Evolutionary conservation across 2,113 vertebrate species (phyloP).

Genomic region (Lota lota): DNA sequence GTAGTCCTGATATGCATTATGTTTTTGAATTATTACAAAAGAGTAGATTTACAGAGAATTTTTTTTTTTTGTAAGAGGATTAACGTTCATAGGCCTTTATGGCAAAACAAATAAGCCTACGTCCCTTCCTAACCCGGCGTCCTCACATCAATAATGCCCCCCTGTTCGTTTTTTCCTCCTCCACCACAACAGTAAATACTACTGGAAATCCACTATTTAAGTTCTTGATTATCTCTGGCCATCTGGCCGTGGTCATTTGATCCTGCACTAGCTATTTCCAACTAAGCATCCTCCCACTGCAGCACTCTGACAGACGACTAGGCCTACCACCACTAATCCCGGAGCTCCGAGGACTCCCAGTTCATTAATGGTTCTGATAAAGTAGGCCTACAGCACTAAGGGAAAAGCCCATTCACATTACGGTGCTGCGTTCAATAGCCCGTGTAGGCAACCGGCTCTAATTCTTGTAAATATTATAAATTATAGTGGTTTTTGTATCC

Average conservation of each 20-base stretch:
- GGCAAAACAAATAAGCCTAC: not conserved
- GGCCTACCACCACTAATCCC: no score
- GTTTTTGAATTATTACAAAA: not conserved
- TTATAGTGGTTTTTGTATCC: no score
- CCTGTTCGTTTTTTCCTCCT: not conserved
- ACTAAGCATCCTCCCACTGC: conserved; percentile 57
- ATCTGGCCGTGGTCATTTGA: conserved; percentile 78
- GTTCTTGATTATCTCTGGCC: conserved; percentile 61
- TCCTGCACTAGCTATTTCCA: conserved; percentile 54
- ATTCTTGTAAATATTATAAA: no score
- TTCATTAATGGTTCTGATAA: no score
- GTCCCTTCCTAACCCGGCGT: not conserved
- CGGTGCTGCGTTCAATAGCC: no score
- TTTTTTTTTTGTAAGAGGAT: not conserved
- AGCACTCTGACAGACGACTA: conserved; percentile 40
- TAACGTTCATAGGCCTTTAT: not conserved
- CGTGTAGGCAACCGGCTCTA: no score
- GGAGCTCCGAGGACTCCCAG: no score
- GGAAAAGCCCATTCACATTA: no score
- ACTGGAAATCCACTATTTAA: conserved; percentile 22
- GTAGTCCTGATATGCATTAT: no score
- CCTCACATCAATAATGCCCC: not conserved
- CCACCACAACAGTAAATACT: not conserved
- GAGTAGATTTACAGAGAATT: not conserved
- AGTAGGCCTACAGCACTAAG: no score